Base-by-base conservation (phyloP, 2,113 vertebrate species). In the Grantiella picta region DNA sequence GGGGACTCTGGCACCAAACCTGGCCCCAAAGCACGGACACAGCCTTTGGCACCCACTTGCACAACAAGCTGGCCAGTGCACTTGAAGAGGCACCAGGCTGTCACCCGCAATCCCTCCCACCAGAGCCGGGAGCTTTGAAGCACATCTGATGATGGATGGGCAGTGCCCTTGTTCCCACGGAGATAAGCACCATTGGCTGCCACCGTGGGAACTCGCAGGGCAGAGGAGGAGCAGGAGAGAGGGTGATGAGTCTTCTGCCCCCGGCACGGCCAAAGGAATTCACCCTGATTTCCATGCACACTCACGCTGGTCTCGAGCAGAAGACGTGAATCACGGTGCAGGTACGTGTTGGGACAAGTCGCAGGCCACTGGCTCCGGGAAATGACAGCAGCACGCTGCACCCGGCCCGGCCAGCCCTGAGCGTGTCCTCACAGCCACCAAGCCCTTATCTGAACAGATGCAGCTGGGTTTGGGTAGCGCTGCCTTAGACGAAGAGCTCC, bases 31-130 rank as follows among this genome's bases (percentile, higher is more conserved):
- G 25, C 47, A 52, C 0, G 2, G 68, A 11, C 10, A 0, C 28
- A 64, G 45, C 50, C 31, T 23, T 12, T 1, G 2, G 69, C 61
- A 53, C 10, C 10, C 2, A 0, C 79, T 15, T 12, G 77, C 12
- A 6, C 83, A 64, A 50, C 0, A 0, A 60, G 59, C 40, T 33
- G 56, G 61, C 35, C 60, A 0, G 50, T 1, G 2, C 0, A 0
- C 14, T 47, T 60, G 3, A 7, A 49, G 79, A 76, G 29, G 72
- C 72, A 15, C 15, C 11, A 7, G 36, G 77, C 63, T 72, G 66
- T 4, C 47, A 49, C 44, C 54, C 17, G 0, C 54, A 4, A 2
- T 24, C 44, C 72, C 68, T 86, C 59, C 71, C 63, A 12, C 2
- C 24, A 2, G 71, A 33, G 80, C 60, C 7, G 3, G 56, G 38